A percentile compares a stretch with the other conserved stretches of the same genome.
Evolutionary conservation across 1,140 invertebrate genomes (phyloP).

Genomic region (Drosophila insularis): DNA sequence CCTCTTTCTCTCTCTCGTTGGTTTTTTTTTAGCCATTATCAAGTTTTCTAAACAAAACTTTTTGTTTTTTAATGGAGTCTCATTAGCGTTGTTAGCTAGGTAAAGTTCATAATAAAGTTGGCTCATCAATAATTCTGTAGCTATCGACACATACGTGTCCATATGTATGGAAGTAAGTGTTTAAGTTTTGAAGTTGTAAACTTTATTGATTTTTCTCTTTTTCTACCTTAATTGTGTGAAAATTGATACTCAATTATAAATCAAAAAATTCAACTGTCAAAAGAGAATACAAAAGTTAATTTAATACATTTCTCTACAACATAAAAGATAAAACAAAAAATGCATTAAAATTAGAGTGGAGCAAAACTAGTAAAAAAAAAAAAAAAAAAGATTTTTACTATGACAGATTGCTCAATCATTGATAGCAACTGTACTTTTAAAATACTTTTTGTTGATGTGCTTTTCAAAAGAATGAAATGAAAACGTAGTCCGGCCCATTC

Average conservation of each 20-base stretch:
- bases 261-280: not conserved
- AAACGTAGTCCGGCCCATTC: constrained; percentile 44
- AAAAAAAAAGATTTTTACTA: not conserved
- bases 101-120: constrained; percentile 65
- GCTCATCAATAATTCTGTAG: constrained; percentile 25
- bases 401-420: not conserved
- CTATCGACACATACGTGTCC: constrained; percentile 13
- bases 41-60: constrained; percentile 56
- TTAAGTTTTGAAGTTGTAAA: not conserved
- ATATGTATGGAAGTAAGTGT: constrained; percentile 20
- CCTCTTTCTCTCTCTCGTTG: not conserved
- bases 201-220: constrained; percentile 31
- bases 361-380: not conserved
- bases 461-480: constrained; percentile 67
- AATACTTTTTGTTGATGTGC: not conserved
- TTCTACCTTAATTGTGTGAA: constrained; percentile 14
- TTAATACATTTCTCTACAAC: not conserved
- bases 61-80: constrained; percentile 54
- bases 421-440: constrained; percentile 8
- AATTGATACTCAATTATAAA: constrained; percentile 39
- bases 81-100: constrained; percentile 69
- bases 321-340: not conserved
- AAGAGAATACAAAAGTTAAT: not conserved
- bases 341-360: not conserved
- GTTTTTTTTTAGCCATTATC: constrained; percentile 16